Evolutionary conservation across 1,140 invertebrate genomes (phyloP).

Genomic region (Zaprionus africanus): DNA sequence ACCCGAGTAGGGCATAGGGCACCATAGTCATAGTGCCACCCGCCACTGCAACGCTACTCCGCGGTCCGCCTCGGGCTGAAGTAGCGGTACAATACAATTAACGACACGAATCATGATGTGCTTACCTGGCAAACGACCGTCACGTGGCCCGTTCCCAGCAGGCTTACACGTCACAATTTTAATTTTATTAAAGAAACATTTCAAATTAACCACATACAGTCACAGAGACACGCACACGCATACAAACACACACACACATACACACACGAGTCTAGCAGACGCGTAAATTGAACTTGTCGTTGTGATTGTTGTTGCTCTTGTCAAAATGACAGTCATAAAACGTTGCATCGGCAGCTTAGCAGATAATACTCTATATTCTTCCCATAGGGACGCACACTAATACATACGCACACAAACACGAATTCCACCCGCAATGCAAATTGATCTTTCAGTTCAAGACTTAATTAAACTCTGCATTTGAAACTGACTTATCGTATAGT

Average conservation of each 20-base stretch:
- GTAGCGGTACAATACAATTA: conserved; percentile 80
- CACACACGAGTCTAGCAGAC: conserved; percentile 42
- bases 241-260: conserved; percentile 7
- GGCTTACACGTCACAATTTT: conserved; percentile 84
- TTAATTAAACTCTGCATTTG: not conserved
- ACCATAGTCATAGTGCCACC: conserved; percentile 25
- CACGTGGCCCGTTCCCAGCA: conserved; percentile 84
- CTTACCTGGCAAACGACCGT: conserved; percentile 84
- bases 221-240: conserved; percentile 14
- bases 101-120: conserved; percentile 84
- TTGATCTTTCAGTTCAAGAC: not conserved
- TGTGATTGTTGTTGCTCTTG: conserved; percentile 34
- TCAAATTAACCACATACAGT: conserved; percentile 74
- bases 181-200: conserved; percentile 84
- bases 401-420: not conserved
- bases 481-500: not conserved
- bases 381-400: not conserved
- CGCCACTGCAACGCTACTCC: not conserved
- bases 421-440: no score
- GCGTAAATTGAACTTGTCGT: conserved; percentile 70
- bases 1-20: not conserved
- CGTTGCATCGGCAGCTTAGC: conserved; percentile 33
- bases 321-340: conserved; percentile 71
- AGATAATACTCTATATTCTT: conserved; percentile 56
- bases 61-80: conserved; percentile 60